Conservation (phyloP, 2,797 vertebrate species). For the Antrozous pallidus region DNA sequence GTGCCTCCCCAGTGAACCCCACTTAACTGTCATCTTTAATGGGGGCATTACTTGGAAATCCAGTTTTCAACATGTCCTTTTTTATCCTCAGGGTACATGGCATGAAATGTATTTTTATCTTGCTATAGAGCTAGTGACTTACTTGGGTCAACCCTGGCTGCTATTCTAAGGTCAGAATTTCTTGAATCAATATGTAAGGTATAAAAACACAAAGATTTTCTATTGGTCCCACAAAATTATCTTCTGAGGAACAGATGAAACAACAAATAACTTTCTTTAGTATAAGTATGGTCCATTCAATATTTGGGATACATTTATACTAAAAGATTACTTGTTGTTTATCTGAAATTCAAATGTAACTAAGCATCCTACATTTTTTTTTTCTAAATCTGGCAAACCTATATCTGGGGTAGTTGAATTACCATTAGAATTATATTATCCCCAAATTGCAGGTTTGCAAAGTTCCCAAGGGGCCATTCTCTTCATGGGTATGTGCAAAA, state of each 20-base stretch:
- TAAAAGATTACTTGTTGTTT: neutral
- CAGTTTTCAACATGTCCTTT: constrained; percentile 32
- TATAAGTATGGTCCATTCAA: neutral
- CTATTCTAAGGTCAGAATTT: constrained; percentile 41
- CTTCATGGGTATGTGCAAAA: neutral
- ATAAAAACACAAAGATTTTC: constrained; percentile 4
- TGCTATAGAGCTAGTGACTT: constrained; percentile 13
- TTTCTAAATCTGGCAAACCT: neutral
- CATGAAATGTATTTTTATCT: constrained; percentile 48
- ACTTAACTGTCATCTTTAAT: constrained; percentile 79
- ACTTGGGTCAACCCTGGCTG: neutral
- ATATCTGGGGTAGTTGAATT: neutral
- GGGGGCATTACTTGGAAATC: constrained; percentile 61
- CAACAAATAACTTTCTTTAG: neutral
- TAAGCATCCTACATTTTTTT: too few species aligned
- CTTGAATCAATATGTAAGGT: constrained; percentile 25
- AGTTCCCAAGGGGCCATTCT: neutral
- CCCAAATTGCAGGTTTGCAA: neutral
- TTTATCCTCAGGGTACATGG: neutral
- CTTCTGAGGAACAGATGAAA: constrained; percentile 8
- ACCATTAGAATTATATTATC: constrained; percentile 33
- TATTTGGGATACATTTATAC: neutral
- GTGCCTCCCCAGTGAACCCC: constrained; percentile 69
- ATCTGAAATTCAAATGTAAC: constrained; percentile 34
- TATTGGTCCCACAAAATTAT: neutral